phyloP scores from a whole-genome alignment of 2,888 invertebrate species.

The Leptura quadrifasciata region DNA sequence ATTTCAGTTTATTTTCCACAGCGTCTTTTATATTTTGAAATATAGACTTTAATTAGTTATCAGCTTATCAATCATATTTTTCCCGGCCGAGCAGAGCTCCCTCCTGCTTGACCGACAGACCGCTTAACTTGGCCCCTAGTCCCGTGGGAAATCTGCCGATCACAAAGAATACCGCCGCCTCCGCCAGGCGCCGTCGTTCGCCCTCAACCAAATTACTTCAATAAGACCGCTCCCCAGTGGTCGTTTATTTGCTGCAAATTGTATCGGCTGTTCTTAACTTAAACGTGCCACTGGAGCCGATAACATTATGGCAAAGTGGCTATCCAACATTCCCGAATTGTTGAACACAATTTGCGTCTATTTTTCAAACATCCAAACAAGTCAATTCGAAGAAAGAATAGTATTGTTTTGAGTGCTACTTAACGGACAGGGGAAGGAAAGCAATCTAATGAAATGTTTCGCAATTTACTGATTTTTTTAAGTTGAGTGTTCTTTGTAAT shows the following conservation, averaged over 20 bases:
- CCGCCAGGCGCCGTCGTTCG: conserved; percentile 50
- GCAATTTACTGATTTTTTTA: conserved; percentile 26
- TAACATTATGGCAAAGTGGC: conserved; percentile 54
- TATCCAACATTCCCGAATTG: conserved; percentile 56
- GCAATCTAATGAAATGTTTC: conserved; percentile 19
- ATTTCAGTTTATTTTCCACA: neutral
- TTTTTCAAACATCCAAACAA: conserved; percentile 31
- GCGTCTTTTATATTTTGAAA: neutral
- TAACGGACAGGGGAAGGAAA: conserved; percentile 13
- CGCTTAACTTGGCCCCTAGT: neutral
- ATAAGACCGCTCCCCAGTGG: conserved; percentile 65
- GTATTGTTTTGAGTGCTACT: conserved; percentile 28
- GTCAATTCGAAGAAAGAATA: conserved; percentile 7
- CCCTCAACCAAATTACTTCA: conserved; percentile 67
- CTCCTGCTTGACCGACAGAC: conserved; percentile 25
- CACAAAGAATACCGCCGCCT: conserved; percentile 36
- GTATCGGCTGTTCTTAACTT: conserved; percentile 60
- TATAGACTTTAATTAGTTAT: conserved; percentile 1
- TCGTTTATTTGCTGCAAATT: conserved; percentile 71
- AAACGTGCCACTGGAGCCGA: conserved; percentile 40
- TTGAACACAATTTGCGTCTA: conserved; percentile 50
- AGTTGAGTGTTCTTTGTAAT: conserved; percentile 15
- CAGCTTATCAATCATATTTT: conserved; percentile 18
- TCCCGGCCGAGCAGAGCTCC: neutral
- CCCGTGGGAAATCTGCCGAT: conserved; percentile 38